A percentile compares a stretch with the other conserved stretches of the same genome.
Conservation (phyloP, 2,113 vertebrate species). For the Deroptyus accipitrinus region DNA sequence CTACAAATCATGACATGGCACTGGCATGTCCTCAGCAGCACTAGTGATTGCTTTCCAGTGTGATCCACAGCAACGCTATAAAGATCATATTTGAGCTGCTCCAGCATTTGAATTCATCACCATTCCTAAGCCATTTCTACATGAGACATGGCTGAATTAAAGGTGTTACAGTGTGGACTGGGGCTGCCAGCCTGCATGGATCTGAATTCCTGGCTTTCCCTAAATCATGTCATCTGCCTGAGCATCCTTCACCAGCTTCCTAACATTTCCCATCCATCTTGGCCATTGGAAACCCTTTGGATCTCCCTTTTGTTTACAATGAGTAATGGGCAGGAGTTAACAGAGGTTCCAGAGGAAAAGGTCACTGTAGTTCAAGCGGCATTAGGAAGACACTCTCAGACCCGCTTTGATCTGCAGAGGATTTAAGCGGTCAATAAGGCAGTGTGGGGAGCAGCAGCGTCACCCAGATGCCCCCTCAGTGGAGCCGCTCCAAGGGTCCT, state of each 20-base stretch:
- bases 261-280: conserved; percentile 55
- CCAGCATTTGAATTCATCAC: not conserved
- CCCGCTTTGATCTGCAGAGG: conserved; percentile 51
- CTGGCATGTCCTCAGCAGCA: not conserved
- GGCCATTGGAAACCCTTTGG: conserved; percentile 54
- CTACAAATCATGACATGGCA: not conserved
- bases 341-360: conserved; percentile 27
- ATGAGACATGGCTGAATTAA: fast-evolving
- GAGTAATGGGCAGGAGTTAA: conserved; percentile 30
- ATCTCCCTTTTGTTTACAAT: conserved; percentile 66
- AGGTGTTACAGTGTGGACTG: fast-evolving
- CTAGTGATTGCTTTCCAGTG: not conserved
- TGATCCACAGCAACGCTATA: not conserved
- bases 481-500: not conserved
- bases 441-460: not conserved
- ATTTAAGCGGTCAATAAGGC: conserved; percentile 48
- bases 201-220: conserved; percentile 35
- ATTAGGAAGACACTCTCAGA: conserved; percentile 20
- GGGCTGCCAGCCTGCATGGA: not conserved
- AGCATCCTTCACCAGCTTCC: conserved; percentile 64
- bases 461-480: not conserved
- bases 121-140: not conserved
- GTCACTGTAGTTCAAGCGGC: conserved; percentile 21
- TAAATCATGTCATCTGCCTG: conserved; percentile 54
- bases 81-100: not conserved